Conservation (phyloP, 2,888 invertebrate species). For the Macrostomum cliftonense region DNA sequence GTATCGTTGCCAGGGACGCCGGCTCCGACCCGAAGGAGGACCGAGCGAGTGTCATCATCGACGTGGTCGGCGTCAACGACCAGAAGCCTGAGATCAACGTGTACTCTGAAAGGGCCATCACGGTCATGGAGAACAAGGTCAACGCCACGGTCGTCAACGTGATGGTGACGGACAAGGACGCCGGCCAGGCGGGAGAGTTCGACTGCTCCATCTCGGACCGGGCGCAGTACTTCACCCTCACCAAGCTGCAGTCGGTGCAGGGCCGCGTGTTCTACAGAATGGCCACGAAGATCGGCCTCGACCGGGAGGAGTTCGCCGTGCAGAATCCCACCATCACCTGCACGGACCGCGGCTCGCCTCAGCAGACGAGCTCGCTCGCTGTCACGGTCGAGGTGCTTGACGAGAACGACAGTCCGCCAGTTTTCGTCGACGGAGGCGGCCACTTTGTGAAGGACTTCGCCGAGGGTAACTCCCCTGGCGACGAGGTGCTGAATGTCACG, state of each 20-base stretch:
- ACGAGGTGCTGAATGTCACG: neutral
- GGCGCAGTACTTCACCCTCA: no score
- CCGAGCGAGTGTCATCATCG: neutral
- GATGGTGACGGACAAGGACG: neutral
- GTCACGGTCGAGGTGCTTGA: neutral
- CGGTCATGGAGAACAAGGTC: neutral
- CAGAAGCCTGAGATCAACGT: neutral
- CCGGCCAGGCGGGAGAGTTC: no score
- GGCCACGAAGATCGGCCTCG: no score
- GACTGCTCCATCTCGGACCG: no score
- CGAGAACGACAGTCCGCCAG: slow-evolving; percentile 2
- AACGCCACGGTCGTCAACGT: neutral
- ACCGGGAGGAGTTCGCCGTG: no score
- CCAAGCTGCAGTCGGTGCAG: no score
- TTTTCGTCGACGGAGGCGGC: no score
- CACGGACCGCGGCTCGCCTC: neutral
- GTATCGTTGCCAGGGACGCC: slow-evolving; percentile 1
- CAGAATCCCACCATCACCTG: no score
- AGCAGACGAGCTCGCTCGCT: neutral
- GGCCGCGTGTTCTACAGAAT: no score
- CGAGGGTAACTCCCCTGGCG: no score
- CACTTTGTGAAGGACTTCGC: no score
- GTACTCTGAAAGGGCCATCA: no score
- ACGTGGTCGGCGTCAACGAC: slow-evolving; percentile 1
- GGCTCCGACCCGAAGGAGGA: neutral